Evolutionary conservation across 2,113 vertebrate genomes (phyloP).

Genomic region (Sminthopsis crassicaudata): DNA sequence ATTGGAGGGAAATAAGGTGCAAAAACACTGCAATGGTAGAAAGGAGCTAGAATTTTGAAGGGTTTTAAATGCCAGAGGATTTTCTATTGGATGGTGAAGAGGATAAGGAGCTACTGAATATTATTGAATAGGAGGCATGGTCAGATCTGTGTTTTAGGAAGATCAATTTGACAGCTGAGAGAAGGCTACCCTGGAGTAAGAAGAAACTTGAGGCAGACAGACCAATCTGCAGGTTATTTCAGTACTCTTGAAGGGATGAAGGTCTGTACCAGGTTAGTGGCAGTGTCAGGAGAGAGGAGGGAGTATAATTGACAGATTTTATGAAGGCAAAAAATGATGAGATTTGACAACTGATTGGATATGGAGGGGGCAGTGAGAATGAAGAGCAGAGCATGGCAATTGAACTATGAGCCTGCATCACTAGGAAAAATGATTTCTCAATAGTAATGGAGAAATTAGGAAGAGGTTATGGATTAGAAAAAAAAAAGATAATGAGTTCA

Average conservation of each 20-base stretch:
- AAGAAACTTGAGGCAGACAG: background rate
- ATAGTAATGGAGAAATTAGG: background rate
- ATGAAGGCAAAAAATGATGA: background rate
- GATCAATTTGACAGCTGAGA: background rate
- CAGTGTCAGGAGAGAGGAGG: background rate
- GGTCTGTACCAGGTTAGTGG: background rate
- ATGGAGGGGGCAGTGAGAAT: background rate
- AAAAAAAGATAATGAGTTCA: background rate
- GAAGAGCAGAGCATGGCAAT: background rate
- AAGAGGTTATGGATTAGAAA: background rate
- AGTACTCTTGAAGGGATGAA: background rate
- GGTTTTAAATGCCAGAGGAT: background rate
- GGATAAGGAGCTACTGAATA: background rate
- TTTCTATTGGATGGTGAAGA: background rate
- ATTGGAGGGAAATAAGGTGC: background rate
- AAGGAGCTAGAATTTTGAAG: background rate
- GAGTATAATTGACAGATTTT: background rate
- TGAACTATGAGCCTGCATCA: background rate
- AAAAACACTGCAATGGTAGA: background rate
- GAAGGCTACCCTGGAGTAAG: background rate
- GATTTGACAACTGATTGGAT: background rate
- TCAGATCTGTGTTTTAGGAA: background rate
- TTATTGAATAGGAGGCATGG: background rate
- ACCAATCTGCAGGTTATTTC: background rate
- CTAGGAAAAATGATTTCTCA: background rate